Percentiles rank a stretch among this genome's conserved stretches.
These are phyloP conservation scores for Amniataba percoides DNA, from an alignment of 2,797 vertebrate species.

Conservation along the genomic window DNA sequence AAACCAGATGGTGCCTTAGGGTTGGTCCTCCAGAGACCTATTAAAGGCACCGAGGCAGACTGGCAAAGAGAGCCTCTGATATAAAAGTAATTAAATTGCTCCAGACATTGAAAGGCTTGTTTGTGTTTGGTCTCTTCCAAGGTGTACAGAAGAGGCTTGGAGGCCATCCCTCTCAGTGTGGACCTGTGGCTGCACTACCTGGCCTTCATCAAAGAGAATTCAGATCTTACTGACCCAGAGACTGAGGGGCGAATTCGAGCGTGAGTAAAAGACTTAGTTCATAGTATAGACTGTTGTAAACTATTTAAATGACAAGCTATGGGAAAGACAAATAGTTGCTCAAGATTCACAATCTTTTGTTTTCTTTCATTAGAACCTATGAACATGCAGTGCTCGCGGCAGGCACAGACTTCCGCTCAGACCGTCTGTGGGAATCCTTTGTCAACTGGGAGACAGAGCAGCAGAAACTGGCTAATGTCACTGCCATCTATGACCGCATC, in stretches of 20 bases:
- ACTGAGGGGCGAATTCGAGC: slow-evolving; percentile 92
- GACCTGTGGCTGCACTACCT: slow-evolving; percentile 99
- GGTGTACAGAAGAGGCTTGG: slow-evolving; percentile 97
- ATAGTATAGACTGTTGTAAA: too few species aligned
- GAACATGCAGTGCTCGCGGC: slow-evolving; percentile 96
- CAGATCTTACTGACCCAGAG: slow-evolving; percentile 90
- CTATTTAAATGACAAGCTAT: too few species aligned
- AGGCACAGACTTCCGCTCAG: slow-evolving; percentile 97
- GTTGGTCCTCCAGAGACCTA: neutral
- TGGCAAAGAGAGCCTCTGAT: neutral
- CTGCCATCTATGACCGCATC: slow-evolving; percentile 94
- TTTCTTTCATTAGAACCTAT: slow-evolving; percentile 86
- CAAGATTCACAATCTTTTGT: neutral
- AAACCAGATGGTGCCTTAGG: too few species aligned
- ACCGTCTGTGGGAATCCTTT: slow-evolving; percentile 97
- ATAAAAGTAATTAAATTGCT: neutral
- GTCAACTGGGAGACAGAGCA: slow-evolving; percentile 95
- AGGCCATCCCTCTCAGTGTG: slow-evolving; percentile 98
- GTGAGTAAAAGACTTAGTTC: slow-evolving; percentile 82
- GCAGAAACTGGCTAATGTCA: slow-evolving; percentile 92
- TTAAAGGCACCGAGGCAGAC: too few species aligned
- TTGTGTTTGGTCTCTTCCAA: slow-evolving; percentile 64
- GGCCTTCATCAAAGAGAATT: slow-evolving; percentile 95
- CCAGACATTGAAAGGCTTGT: neutral
- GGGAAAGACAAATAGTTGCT: neutral